phyloP scores from a whole-genome alignment of 2,113 vertebrate genomes.

The Sisor rabdophorus region DNA sequence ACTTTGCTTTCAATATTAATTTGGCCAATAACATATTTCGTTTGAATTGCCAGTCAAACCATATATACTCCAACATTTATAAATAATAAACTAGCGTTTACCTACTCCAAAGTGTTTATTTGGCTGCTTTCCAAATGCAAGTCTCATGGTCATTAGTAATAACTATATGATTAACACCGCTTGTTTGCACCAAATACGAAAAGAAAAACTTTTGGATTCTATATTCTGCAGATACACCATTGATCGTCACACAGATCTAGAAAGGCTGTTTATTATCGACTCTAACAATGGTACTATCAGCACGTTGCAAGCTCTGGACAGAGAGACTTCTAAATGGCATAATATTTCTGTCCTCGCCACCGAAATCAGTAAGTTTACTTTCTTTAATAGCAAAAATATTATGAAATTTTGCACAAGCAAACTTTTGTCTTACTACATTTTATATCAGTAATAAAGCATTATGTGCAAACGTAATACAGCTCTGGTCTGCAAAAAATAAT shows the following conservation, averaged over 20 bases:
- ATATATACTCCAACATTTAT: slow-evolving; percentile 16
- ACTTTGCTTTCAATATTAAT: neutral
- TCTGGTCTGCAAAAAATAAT: neutral
- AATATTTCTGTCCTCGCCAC: slow-evolving; percentile 90
- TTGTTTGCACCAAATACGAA: slow-evolving; percentile 27
- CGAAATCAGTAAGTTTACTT: slow-evolving; percentile 79
- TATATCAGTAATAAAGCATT: too few relatives aligned
- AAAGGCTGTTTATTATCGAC: slow-evolving; percentile 86
- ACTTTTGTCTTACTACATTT: slow-evolving; percentile 5
- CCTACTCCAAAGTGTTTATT: slow-evolving; percentile 35
- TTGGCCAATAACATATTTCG: slow-evolving; percentile 1
- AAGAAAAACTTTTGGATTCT: slow-evolving; percentile 30
- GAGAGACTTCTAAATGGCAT: slow-evolving; percentile 90
- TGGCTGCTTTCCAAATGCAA: slow-evolving; percentile 21
- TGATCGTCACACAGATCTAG: slow-evolving; percentile 88
- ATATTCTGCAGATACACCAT: slow-evolving; percentile 83
- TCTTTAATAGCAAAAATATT: neutral
- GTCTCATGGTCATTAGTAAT: slow-evolving; percentile 34
- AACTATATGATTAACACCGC: slow-evolving; percentile 29
- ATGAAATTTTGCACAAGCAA: slow-evolving; percentile 9
- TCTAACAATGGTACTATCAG: slow-evolving; percentile 91
- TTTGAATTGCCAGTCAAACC: slow-evolving; percentile 26
- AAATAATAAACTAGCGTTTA: slow-evolving; percentile 33
- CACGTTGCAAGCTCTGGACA: slow-evolving; percentile 83
- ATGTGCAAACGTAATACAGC: too few relatives aligned